These are phyloP conservation scores for Leucophenga montana DNA, from an alignment of 2,888 invertebrate species.

Conservation along the genomic window DNA sequence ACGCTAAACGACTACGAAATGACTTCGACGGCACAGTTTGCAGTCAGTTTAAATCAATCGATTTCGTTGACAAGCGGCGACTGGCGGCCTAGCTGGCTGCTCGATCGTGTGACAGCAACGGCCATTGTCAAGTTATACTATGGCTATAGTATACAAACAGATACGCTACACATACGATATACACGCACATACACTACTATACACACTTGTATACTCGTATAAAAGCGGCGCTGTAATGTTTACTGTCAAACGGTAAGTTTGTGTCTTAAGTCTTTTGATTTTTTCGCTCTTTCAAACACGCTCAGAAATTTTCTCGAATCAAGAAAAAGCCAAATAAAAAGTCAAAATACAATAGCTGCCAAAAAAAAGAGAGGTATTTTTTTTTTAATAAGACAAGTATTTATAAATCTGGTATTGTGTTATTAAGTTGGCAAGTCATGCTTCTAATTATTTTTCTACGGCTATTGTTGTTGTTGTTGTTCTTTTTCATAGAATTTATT, in stretches of 20 bases:
- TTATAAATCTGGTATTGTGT: conserved; percentile 29
- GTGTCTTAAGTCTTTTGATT: conserved; percentile 34
- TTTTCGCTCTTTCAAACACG: conserved; percentile 50
- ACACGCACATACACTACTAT: no score
- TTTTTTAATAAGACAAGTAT: not conserved
- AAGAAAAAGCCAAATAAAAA: not conserved
- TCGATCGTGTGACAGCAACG: no score
- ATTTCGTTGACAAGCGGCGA: no score
- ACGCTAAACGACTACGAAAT: no score
- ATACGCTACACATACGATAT: no score
- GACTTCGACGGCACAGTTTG: no score
- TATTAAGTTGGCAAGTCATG: conserved; percentile 40
- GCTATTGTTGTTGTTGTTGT: not conserved
- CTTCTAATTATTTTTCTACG: conserved; percentile 14
- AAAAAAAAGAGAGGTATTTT: no score
- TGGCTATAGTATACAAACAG: no score
- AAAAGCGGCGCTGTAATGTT: no score
- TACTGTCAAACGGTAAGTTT: conserved; percentile 8
- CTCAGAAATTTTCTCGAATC: not conserved
- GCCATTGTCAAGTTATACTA: no score
- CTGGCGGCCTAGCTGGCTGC: no score
- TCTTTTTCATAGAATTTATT: conserved; percentile 32
- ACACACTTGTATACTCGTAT: not conserved
- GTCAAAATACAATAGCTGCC: not conserved
- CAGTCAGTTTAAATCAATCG: no score